Conservation (phyloP, 1,140 invertebrate genomes). For the Ladona fulva region DNA sequence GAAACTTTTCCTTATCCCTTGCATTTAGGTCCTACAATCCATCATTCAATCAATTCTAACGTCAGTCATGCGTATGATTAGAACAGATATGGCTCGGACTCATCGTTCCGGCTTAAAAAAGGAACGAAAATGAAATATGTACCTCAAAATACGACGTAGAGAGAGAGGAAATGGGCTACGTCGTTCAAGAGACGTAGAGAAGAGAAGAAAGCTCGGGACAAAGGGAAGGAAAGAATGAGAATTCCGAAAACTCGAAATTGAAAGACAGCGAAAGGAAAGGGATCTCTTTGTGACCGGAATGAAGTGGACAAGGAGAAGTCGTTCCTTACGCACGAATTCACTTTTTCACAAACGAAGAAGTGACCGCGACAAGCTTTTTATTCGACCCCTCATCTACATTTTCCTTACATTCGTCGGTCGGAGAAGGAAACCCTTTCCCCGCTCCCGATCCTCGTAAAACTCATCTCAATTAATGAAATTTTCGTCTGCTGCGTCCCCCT, state of each 20-base stretch:
- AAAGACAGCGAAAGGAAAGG: background rate
- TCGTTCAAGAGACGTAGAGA: too few relatives aligned
- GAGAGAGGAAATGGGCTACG: too few relatives aligned
- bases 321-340: background rate
- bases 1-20: too few relatives aligned
- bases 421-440: background rate
- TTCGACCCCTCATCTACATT: background rate
- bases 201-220: too few relatives aligned
- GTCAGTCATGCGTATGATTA: too few relatives aligned
- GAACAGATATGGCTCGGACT: too few relatives aligned
- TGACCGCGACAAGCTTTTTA: background rate
- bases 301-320: background rate
- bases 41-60: too few relatives aligned
- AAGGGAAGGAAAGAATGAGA: background rate
- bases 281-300: background rate
- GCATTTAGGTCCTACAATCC: too few relatives aligned
- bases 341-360: background rate
- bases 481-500: background rate
- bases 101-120: too few relatives aligned
- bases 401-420: background rate
- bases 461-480: conserved; percentile 4
- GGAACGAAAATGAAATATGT: too few relatives aligned
- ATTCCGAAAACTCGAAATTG: background rate
- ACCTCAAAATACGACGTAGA: too few relatives aligned
- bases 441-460: background rate